A percentile compares a stretch with the other conserved stretches of the same genome.
phyloP scores from a whole-genome alignment of 1,140 invertebrate species.

The Atta texana region DNA sequence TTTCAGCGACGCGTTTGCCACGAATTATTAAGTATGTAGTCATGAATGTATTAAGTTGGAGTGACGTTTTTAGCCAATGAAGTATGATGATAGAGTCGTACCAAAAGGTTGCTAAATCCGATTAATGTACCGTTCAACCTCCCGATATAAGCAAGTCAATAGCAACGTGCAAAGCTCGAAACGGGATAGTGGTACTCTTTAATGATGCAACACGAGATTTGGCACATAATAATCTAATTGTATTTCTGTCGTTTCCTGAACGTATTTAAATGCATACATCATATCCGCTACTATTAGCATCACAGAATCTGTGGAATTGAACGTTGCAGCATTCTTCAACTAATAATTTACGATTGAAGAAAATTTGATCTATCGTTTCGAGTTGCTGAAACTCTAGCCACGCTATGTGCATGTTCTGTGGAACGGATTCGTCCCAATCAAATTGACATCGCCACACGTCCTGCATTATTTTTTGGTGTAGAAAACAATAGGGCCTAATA shows the following conservation, averaged over 20 bases:
- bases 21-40: too few species aligned
- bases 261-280: slow-evolving; percentile 78
- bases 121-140: not conserved
- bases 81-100: slow-evolving; percentile 52
- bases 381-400: slow-evolving; percentile 72
- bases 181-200: slow-evolving; percentile 67
- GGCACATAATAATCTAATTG: not conserved
- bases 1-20: slow-evolving; percentile 79
- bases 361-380: slow-evolving; percentile 27
- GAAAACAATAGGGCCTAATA: slow-evolving; percentile 72
- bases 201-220: slow-evolving; percentile 53
- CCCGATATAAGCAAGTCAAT: slow-evolving; percentile 8
- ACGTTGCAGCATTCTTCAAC: not conserved
- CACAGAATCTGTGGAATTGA: slow-evolving; percentile 81
- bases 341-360: slow-evolving; percentile 16
- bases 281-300: slow-evolving; percentile 78
- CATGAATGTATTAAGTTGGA: slow-evolving; percentile 72
- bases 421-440: slow-evolving; percentile 69
- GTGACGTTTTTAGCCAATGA: slow-evolving; percentile 73
- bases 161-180: slow-evolving; percentile 79
- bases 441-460: slow-evolving; percentile 69
- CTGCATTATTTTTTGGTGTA: slow-evolving; percentile 77
- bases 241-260: slow-evolving; percentile 14
- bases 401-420: slow-evolving; percentile 18
- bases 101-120: not conserved